Evolutionary conservation across 2,797 vertebrate genomes (phyloP).

Genomic region (Chiroxiphia lanceolata): DNA sequence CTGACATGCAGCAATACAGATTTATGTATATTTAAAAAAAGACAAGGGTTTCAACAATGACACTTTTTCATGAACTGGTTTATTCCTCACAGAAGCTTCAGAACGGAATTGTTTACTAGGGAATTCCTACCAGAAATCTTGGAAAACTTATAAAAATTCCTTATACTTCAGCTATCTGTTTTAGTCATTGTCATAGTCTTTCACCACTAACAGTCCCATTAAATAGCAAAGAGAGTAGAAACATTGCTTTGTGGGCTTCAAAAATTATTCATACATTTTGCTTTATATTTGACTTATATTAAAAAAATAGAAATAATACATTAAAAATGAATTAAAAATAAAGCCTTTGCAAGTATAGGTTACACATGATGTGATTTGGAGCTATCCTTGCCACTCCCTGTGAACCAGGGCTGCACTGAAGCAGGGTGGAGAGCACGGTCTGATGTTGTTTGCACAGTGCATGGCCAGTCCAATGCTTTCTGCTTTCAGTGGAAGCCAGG

Average conservation of each 20-base stretch:
- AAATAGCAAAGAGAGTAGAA: not conserved
- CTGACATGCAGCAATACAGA: not conserved
- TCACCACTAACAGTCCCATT: not conserved
- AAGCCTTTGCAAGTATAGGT: not conserved
- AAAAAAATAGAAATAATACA: not conserved
- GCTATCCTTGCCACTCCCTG: not conserved
- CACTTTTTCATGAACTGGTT: not conserved
- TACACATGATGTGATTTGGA: not conserved
- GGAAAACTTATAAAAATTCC: slow-evolving; percentile 66
- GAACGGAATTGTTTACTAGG: slow-evolving; percentile 21
- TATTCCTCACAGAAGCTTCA: slow-evolving; percentile 7
- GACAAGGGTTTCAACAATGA: not conserved
- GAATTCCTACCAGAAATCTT: slow-evolving; percentile 47
- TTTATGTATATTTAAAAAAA: not conserved
- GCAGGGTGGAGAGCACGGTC: not conserved
- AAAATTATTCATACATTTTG: not conserved
- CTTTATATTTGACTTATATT: not conserved
- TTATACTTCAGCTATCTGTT: slow-evolving; percentile 42
- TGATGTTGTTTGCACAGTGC: not conserved
- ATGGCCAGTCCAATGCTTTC: not conserved
- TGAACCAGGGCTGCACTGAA: not conserved
- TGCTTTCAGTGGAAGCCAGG: not conserved
- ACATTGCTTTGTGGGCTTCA: not conserved
- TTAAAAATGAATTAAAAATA: not conserved
- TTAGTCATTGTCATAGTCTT: slow-evolving; percentile 38